Evolutionary conservation across 2,888 invertebrate species (phyloP), one percentile per base, ranked within the genome.

Genomic region (Epinotia brunnichana): DNA sequence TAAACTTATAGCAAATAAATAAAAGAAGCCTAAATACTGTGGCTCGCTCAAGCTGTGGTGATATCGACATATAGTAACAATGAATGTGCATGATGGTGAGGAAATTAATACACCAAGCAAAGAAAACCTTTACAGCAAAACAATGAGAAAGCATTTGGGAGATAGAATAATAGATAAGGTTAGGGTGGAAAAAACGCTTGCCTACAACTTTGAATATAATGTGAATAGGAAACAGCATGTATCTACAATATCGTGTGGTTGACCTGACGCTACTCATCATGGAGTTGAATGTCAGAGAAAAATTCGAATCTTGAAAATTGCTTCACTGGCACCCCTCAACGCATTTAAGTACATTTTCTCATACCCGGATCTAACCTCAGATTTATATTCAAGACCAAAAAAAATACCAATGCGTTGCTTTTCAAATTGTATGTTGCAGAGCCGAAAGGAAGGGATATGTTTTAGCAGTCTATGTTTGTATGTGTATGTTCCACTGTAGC

Each of bases 71-170:
- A 63, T 69, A n/a, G 15, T 13, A 62, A 62, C 29, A 69, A 64
- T 71, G 62, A 61, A 9, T 48, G 67, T 71, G 67, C 53, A 13
- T 80, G 82, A 81, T 82, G 79, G 81, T 81, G 80, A 80, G 70
- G 79, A 83, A 84, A 77, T 76, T 74, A 83, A 83, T 79, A 85
- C 81, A 85, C 85, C 79, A 87, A 88, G 87, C 88, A 83, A 84
- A 85, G 78, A 77, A 70, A 83, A 82, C 78, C 67, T 71, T 76
- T 79, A 81, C 57, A 76, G 85, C 83, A 80, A 85, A 78, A 76
- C 76, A 79, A 81, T 44, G 78, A 77, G 75, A 68, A 85, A 85
- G 86, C 85, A 77, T 29, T 53, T 76, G 82, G 84, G 83, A 81
- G 41, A 71, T 57, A 77, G 78, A 76, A 75, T 74, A 75, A 41